Evolutionary conservation across 2,888 invertebrate species (phyloP).

Genomic region (Mimumesa dahlbomi): DNA sequence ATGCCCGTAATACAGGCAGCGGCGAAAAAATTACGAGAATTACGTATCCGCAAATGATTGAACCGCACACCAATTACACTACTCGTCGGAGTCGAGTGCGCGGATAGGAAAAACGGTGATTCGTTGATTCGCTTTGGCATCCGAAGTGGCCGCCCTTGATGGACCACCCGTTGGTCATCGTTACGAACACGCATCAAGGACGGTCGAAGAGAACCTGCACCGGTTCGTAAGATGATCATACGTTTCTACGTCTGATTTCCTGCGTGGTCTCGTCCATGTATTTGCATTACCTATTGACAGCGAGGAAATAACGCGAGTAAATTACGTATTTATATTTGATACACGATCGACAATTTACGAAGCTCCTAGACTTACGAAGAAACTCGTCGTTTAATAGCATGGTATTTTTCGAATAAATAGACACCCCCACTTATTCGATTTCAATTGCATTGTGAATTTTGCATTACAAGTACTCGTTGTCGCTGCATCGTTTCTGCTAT

Average conservation of each 20-base stretch:
- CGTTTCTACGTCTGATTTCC: not conserved
- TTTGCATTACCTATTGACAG: not conserved
- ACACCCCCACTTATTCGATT: too few species aligned
- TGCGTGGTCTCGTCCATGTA: not conserved
- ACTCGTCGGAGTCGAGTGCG: conserved; percentile 10
- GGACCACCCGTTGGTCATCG: conserved; percentile 70
- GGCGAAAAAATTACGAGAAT: conserved; percentile 27
- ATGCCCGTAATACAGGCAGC: too few species aligned
- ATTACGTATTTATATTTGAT: too few species aligned
- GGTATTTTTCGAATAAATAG: too few species aligned
- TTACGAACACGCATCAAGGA: conserved; percentile 66
- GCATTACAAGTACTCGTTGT: too few species aligned
- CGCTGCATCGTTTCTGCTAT: too few species aligned
- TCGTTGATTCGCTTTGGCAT: conserved; percentile 70
- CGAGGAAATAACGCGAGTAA: too few species aligned
- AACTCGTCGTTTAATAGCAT: too few species aligned
- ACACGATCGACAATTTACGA: too few species aligned
- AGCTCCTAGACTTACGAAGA: too few species aligned
- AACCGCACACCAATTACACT: conserved; percentile 31
- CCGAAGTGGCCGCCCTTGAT: conserved; percentile 65
- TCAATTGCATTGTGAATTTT: too few species aligned
- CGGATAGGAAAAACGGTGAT: conserved; percentile 26
- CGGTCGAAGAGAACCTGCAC: conserved; percentile 62
- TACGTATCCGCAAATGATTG: conserved; percentile 41
- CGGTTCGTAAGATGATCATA: conserved; percentile 60